phyloP scores from a whole-genome alignment of 2,888 invertebrate genomes.

The Xestia rhomboidea region DNA sequence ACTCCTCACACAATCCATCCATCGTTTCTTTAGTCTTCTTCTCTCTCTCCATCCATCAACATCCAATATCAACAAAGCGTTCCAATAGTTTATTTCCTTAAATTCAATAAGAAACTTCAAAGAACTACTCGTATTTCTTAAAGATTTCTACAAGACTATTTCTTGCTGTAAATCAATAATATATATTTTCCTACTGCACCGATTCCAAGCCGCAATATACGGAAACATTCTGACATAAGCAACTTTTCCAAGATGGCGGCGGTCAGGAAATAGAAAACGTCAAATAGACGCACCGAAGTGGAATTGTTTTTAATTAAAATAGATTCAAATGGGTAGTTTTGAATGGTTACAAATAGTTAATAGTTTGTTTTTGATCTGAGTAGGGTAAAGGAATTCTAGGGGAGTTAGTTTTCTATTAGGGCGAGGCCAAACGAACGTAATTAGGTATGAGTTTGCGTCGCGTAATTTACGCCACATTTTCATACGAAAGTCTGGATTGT shows the following conservation, averaged over 20 bases:
- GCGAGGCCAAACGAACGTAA: too few species aligned
- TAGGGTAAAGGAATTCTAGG: too few species aligned
- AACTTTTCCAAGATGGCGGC: conserved; percentile 49
- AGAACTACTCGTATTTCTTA: not conserved
- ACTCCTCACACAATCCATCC: too few species aligned
- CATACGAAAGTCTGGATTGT: too few species aligned
- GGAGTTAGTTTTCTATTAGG: too few species aligned
- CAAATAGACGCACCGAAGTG: conserved; percentile 16
- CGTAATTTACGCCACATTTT: too few species aligned
- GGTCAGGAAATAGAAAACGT: conserved; percentile 42
- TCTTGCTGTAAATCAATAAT: not conserved
- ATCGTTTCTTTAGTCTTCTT: too few species aligned
- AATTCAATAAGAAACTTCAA: not conserved
- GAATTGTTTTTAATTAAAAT: conserved; percentile 41
- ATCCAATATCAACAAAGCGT: too few species aligned
- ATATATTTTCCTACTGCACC: not conserved
- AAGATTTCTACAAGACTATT: not conserved
- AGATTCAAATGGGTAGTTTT: not conserved
- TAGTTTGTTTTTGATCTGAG: not conserved
- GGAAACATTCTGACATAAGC: conserved; percentile 8
- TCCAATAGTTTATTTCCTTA: not conserved
- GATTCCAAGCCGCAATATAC: not conserved
- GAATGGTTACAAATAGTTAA: too few species aligned
- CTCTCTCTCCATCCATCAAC: too few species aligned
- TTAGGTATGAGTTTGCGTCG: too few species aligned